Base-by-base conservation (phyloP, 2,797 vertebrate genomes). In the Sebastes diaconus region DNA sequence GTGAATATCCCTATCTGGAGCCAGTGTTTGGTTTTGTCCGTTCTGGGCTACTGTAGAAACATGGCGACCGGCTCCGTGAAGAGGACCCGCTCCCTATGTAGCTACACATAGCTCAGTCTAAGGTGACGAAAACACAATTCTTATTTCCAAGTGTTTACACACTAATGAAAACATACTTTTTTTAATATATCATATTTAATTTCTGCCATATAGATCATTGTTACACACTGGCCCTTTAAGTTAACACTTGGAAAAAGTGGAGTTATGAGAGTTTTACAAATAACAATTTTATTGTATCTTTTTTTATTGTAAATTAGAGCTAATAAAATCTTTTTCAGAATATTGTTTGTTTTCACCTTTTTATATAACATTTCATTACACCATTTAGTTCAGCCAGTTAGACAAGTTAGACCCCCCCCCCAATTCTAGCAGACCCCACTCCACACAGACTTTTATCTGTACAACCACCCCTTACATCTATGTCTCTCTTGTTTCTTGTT, bases 251-350 rank as follows among this genome's bases (percentile, higher is more conserved):
- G 3, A 5, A 5, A 52, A n/a, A 42, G 14, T 42, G 39, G 13
- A 46, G 42, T 46, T 46, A 46, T 46, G 14, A 50, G 20, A 57
- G 58, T 75, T n/a, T 39, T 5, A 42, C 8, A 42, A 64, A 64
- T 36, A 24, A 2, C 32, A 2, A 25, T 72, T n/a, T 3, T 12
- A 52, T 68, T 61, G 36, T 54, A 54, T 59, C 7, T 0, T 71
- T 77, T 75, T 55, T 74, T 39, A 74, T 27, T 68, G 36, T 69
- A 55, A 12, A 30, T 69, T 34, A n/a, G 3, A 61, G 20, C 36
- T 4, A 85, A 82, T 85, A 82, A 75, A 46, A 75, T 42, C 2
- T 50, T 72, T 80, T 78, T 57, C 4, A 79, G 0, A 27, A 42
- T 32, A 6, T 57, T 57, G 24, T 63, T 36, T 32, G 7, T 42